Evolutionary conservation across 2,797 vertebrate species (phyloP).

Genomic region (Bufotes viridis): DNA sequence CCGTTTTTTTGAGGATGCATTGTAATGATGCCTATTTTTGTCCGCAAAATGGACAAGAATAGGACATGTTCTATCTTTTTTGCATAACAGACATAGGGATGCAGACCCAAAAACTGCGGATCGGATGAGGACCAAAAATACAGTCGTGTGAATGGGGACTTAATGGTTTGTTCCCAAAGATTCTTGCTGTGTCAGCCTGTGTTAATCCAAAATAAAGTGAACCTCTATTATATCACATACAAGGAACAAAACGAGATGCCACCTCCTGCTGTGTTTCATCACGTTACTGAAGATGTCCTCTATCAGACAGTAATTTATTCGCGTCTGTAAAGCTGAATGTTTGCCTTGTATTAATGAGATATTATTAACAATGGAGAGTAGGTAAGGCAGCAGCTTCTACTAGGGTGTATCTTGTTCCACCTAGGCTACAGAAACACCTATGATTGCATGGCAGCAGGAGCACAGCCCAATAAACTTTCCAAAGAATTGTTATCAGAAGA

Average conservation of each 20-base stretch:
- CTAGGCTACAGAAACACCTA: slow-evolving; percentile 57
- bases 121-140: no score
- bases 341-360: slow-evolving; percentile 29
- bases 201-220: not conserved
- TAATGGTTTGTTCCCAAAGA: no score
- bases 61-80: no score
- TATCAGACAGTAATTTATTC: slow-evolving; percentile 15
- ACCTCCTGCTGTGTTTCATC: not conserved
- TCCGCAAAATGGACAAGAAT: no score
- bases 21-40: no score
- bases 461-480: slow-evolving; percentile 19
- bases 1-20: no score
- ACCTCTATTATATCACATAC: not conserved
- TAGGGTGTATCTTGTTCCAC: slow-evolving; percentile 58
- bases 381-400: slow-evolving; percentile 30
- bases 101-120: no score
- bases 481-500: not conserved
- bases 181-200: no score
- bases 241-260: not conserved
- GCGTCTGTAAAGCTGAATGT: slow-evolving; percentile 8
- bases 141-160: no score
- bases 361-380: slow-evolving; percentile 44
- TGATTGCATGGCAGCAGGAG: slow-evolving; percentile 25
- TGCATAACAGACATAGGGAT: no score
- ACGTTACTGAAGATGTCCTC: not conserved